These are phyloP conservation scores for Morphnarchus princeps DNA, from an alignment of 2,113 vertebrate genomes.

Conservation along the genomic window DNA sequence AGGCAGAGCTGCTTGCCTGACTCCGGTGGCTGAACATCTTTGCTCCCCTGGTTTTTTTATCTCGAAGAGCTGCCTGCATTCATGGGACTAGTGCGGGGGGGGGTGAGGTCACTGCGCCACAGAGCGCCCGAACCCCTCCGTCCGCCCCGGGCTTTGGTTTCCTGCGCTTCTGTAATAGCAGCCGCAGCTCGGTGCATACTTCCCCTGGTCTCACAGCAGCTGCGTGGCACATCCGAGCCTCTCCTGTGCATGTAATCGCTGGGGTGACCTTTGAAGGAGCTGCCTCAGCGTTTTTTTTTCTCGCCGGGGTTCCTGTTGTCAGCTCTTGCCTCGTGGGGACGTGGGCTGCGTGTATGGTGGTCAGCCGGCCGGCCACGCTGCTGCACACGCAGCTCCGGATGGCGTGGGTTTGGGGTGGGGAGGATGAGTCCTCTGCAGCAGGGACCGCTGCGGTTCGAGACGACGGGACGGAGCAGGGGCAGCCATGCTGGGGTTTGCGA, in stretches of 20 bases:
- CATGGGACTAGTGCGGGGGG: not conserved
- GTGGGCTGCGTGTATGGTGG: rapidly evolving
- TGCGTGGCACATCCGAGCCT: not conserved
- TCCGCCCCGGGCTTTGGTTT: not conserved
- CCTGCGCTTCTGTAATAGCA: not conserved
- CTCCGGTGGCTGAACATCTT: not conserved
- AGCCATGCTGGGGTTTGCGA: not conserved
- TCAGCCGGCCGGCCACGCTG: rapidly evolving
- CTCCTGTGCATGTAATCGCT: rapidly evolving
- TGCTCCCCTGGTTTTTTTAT: not conserved
- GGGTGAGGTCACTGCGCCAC: rapidly evolving
- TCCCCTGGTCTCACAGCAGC: not conserved
- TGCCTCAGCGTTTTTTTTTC: not conserved
- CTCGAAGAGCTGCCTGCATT: not conserved
- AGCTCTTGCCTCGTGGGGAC: not conserved
- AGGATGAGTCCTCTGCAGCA: not conserved
- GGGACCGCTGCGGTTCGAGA: not conserved
- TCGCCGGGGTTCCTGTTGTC: rapidly evolving
- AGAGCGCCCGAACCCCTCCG: rapidly evolving
- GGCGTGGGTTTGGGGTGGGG: rapidly evolving
- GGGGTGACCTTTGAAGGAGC: not conserved
- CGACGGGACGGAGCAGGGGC: rapidly evolving
- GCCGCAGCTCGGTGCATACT: not conserved
- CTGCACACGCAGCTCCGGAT: rapidly evolving
- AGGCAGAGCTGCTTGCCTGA: not conserved